These are phyloP conservation scores for Stenodema calcarata DNA, from an alignment of 2,888 invertebrate species.

Conservation along the genomic window DNA sequence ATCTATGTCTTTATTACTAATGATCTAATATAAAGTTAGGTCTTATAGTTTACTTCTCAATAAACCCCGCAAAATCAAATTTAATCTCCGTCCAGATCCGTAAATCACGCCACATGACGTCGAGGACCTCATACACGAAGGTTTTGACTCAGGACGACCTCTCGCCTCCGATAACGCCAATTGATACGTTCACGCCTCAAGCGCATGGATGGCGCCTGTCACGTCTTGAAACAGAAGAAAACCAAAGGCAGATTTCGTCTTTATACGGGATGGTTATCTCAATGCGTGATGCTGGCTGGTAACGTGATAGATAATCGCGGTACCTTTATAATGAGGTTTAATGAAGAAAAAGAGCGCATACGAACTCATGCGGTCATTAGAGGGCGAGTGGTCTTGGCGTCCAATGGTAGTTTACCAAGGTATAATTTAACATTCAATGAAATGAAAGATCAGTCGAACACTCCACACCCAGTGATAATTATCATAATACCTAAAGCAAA, in stretches of 20 bases:
- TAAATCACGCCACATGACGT: neutral
- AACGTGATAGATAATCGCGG: neutral
- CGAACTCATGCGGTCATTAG: neutral
- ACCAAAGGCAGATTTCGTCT: neutral
- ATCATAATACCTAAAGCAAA: too few species aligned
- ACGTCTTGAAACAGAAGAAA: neutral
- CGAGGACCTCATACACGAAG: neutral
- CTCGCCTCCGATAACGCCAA: neutral
- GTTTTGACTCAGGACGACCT: neutral
- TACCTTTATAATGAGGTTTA: neutral
- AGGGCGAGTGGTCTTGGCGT: neutral
- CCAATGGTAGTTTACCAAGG: neutral
- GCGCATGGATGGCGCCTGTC: neutral
- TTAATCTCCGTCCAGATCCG: neutral
- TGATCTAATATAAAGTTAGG: too few species aligned
- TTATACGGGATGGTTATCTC: neutral
- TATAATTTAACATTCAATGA: neutral
- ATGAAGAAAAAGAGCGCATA: neutral
- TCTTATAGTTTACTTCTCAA: neutral
- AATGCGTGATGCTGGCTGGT: neutral
- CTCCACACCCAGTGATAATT: neutral
- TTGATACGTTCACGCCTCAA: neutral
- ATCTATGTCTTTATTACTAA: too few species aligned
- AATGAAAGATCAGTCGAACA: neutral
- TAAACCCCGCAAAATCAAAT: neutral